Evolutionary conservation across 2,888 invertebrate species (phyloP), one percentile per base, ranked within the genome.

Genomic region (Meganola albula): DNA sequence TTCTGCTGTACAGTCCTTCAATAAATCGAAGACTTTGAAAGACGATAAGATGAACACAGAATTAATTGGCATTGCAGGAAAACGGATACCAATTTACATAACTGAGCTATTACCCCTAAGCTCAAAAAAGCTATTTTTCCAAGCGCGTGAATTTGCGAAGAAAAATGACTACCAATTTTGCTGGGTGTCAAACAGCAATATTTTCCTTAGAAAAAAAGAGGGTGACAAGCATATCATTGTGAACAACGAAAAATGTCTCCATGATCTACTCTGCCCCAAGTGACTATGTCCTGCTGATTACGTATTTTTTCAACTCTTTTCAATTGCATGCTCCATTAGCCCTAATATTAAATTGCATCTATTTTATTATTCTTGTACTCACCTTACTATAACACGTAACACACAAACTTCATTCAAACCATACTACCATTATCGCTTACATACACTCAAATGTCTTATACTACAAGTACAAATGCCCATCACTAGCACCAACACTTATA

Each of bases 151-250:
- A 16, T 16, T 16, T 6, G 16, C 16, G 4, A 16, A 16, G 16
- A 16, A 25, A 22, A 27, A 27, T 16, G 7, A 24, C 1, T 33
- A 13, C 18, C 7, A 13, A 4, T 34, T 34, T 28, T 34, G 34
- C 11, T 34, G 34, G 28, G 10, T 14, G 7, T 28, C 2, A 9
- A 34, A 34, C 21, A 24, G 34, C 5, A 34, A 29, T 8, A 28
- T 34, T 7, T 29, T 24, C 24, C 34, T 34, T 5, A 27, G 34
- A 21, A 29, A 34, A 28, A 21, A 28, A 24, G 28, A n/a, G 1
- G 34, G 24, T 34, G 28, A 34, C 9, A 34, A 34, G 11, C 34
- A 34, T n/a, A n/a, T 28, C 10, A 12, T 34, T 12, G 24, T 34
- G 12, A 28, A 28, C 4, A 28, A 27, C 2, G 28, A 34, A 28